Percentiles rank a stretch among this genome's conserved stretches.
These are phyloP conservation scores for Globodera ellingtonae DNA, from an alignment of 1,140 invertebrate species.

Conservation along the genomic window DNA sequence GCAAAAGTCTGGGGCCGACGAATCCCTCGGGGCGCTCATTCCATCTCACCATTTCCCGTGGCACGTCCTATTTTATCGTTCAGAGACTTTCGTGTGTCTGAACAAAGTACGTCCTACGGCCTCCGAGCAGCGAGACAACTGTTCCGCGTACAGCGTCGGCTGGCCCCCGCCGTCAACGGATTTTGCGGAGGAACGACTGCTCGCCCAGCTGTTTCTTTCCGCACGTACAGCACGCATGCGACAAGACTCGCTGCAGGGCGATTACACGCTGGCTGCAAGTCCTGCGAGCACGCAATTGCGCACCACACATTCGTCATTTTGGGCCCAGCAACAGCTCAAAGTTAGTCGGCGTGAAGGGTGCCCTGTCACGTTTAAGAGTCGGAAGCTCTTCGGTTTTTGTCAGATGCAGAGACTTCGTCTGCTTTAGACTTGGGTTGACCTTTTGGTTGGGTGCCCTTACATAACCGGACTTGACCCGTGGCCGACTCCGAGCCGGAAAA, in stretches of 20 bases:
- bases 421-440: no score
- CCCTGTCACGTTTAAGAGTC: no score
- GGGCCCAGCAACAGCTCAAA: slow-evolving; percentile 21
- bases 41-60: no score
- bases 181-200: background rate
- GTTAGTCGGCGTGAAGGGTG: background rate
- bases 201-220: slow-evolving; percentile 17
- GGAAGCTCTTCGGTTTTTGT: no score
- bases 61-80: background rate
- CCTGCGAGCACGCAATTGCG: slow-evolving; percentile 22
- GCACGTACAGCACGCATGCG: slow-evolving; percentile 5
- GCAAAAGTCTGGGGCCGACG: no score
- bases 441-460: no score
- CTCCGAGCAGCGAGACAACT: slow-evolving; percentile 31
- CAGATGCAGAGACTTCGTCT: no score
- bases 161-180: slow-evolving; percentile 16
- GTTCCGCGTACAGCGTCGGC: slow-evolving; percentile 30
- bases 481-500: no score
- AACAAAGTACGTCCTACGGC: slow-evolving; percentile 35
- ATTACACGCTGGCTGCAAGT: slow-evolving; percentile 23
- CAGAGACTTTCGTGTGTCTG: slow-evolving; percentile 38
- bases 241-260: background rate
- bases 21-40: no score
- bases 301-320: slow-evolving; percentile 39
- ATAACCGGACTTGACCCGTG: no score